A percentile compares a stretch with the other conserved stretches of the same genome.
phyloP scores from a whole-genome alignment of 2,888 invertebrate genomes.

The Phanerotoma sp. region DNA sequence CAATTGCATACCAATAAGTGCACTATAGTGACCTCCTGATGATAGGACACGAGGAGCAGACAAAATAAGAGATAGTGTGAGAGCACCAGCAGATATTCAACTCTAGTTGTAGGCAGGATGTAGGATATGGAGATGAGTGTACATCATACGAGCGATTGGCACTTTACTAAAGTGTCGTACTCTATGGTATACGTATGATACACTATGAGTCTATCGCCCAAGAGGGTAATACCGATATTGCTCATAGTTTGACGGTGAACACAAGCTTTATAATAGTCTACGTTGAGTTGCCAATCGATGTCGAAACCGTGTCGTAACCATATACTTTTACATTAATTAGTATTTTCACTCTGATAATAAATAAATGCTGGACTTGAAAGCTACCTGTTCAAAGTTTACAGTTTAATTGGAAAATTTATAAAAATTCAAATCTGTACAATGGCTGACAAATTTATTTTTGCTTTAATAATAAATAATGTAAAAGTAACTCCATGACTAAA shows the following conservation, averaged over 20 bases:
- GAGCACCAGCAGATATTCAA: no score
- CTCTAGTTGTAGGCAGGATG: no score
- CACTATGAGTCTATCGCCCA: no score
- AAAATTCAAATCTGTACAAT: no score
- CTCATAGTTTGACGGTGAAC: conserved; percentile 4
- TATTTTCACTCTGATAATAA: no score
- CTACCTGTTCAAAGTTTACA: no score
- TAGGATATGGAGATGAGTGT: not conserved
- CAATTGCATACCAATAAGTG: conserved; percentile 33
- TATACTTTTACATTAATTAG: conserved; percentile 20
- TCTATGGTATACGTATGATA: not conserved
- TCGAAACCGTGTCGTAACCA: conserved; percentile 1
- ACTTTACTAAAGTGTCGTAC: conserved; percentile 18
- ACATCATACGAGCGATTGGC: conserved; percentile 26
- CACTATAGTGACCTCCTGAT: conserved; percentile 10
- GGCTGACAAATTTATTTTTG: no score
- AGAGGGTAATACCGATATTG: conserved; percentile 24
- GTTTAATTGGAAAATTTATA: no score
- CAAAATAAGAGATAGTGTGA: conserved; percentile 1
- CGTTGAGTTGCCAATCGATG: conserved; percentile 17
- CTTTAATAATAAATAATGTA: no score
- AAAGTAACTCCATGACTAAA: no score
- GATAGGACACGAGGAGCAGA: not conserved
- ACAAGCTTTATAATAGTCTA: conserved; percentile 11
- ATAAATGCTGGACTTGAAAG: no score